Percentiles rank a stretch among this genome's conserved stretches.
Evolutionary conservation across 2,888 invertebrate species (phyloP).

Genomic region (Belgica antarctica): DNA sequence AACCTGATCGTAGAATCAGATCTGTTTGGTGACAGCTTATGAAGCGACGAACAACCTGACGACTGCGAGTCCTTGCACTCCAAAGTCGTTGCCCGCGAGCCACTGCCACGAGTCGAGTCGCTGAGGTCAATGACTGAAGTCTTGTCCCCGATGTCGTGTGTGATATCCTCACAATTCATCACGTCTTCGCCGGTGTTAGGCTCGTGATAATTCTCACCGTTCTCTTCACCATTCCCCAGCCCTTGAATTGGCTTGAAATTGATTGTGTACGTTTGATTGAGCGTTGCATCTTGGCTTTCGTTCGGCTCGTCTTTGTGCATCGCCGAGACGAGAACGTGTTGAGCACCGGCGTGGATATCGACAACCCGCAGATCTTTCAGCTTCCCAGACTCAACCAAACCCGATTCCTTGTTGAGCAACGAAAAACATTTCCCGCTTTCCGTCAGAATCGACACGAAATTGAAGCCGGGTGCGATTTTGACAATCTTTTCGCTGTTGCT

Average conservation of each 20-base stretch:
- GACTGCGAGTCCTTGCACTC: conserved; percentile 41
- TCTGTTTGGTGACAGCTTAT: conserved; percentile 4
- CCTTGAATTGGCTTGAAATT: conserved; percentile 35
- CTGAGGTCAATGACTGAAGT: conserved; percentile 12
- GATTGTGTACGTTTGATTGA: conserved; percentile 42
- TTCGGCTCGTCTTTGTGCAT: conserved; percentile 48
- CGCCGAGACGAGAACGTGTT: conserved; percentile 53
- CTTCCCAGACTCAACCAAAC: conserved; percentile 55
- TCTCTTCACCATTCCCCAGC: conserved; percentile 35
- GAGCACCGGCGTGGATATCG: conserved; percentile 53
- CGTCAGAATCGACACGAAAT: conserved; percentile 54
- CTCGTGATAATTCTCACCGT: conserved; percentile 40
- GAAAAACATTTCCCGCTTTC: conserved; percentile 50
- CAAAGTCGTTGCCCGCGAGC: conserved; percentile 36
- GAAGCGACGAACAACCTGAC: conserved; percentile 20
- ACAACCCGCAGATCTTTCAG: conserved; percentile 52
- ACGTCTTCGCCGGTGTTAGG: conserved; percentile 19
- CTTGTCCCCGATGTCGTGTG: not conserved
- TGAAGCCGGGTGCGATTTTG: conserved; percentile 48
- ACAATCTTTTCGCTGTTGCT: conserved; percentile 50
- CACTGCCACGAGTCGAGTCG: conserved; percentile 3
- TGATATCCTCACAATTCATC: not conserved
- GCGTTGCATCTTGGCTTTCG: conserved; percentile 1
- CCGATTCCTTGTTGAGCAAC: conserved; percentile 49
- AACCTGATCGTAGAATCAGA: conserved; percentile 23